Evolutionary conservation across 2,113 vertebrate species (phyloP), one percentile per base, ranked within the genome.

Genomic region (Hyaena hyaena): DNA sequence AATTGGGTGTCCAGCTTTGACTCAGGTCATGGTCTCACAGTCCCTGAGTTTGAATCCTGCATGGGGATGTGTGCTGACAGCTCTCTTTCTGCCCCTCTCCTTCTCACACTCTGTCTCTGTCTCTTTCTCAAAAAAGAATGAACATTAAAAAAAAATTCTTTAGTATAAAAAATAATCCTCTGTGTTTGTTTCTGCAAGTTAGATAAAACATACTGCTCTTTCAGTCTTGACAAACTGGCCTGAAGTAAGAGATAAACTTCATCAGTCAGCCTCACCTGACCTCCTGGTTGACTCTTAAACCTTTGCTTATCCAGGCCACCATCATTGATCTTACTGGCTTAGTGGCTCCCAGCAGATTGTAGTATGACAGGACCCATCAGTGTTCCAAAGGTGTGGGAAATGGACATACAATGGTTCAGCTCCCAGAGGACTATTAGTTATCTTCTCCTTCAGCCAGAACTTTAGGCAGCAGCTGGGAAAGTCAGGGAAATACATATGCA

Each of bases 1-100:
- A 0, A 7, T 24, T 61, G 58, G 58, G 7, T 8, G 9, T 23
- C 21, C 2, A 0, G 21, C 21, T 61, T 61, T 61, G 19, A 61
- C 58, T 61, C 58, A 61, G 2, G 58, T 61, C 58, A 61, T 61
- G 58, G 8, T 61, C 19, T 61, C 58, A 61, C 21, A 55, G 21
- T 61, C 58, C 21, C 58, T 61, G 58, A 61, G 58, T 9, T 61
- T 1, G 2, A 61, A 21, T 61, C 7, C 58, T 7, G 0, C 58
- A 61, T 24, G 6, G 0, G 58, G 21, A 8, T 61, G 21, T 23
- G 58, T 61, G 58, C 58, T 7, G 7, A 23, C 58, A 61, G 58
- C 58, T 61, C 58, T 23, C 58, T 61, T 7, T 61, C 21, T 61
- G 7, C 58, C 4, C 58, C 58, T 61, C 58, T 21, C 21, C 21